Conservation (phyloP, 2,888 invertebrate genomes). For the Alloplasta piceator region DNA sequence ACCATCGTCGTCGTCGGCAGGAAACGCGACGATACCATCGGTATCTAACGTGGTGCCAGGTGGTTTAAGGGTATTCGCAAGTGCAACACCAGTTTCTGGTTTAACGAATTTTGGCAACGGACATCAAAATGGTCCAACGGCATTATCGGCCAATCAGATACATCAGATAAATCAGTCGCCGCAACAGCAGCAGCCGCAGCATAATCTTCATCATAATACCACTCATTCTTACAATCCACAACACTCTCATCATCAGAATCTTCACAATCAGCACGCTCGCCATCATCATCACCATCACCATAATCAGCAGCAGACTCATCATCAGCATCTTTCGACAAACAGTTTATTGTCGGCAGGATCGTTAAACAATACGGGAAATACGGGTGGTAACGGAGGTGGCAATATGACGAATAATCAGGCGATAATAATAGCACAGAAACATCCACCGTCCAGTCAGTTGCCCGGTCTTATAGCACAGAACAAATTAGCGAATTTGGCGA, state of each 20-base stretch:
- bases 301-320: slow-evolving; percentile 53
- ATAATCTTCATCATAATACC: slow-evolving; percentile 61
- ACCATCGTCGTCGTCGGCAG: background rate
- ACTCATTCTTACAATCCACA: slow-evolving; percentile 49
- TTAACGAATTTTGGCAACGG: slow-evolving; percentile 80
- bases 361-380: slow-evolving; percentile 59
- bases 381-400: slow-evolving; percentile 45
- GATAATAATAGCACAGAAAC: slow-evolving; percentile 80
- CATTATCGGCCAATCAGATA: slow-evolving; percentile 66
- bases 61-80: slow-evolving; percentile 42
- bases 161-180: slow-evolving; percentile 43
- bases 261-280: slow-evolving; percentile 31
- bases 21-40: slow-evolving; percentile 26
- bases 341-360: slow-evolving; percentile 46
- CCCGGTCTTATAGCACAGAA: slow-evolving; percentile 79
- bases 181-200: slow-evolving; percentile 40
- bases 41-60: slow-evolving; percentile 26
- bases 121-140: slow-evolving; percentile 79
- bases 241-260: slow-evolving; percentile 37
- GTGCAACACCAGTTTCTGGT: slow-evolving; percentile 50
- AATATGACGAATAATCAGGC: slow-evolving; percentile 76
- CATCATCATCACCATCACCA: slow-evolving; percentile 54
- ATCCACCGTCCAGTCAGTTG: slow-evolving; percentile 80
- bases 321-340: slow-evolving; percentile 52
- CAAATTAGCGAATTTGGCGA: slow-evolving; percentile 80